Evolutionary conservation across 2,113 vertebrate species (phyloP), one percentile per base, ranked within the genome.

Genomic region (Anas platyrhynchos): DNA sequence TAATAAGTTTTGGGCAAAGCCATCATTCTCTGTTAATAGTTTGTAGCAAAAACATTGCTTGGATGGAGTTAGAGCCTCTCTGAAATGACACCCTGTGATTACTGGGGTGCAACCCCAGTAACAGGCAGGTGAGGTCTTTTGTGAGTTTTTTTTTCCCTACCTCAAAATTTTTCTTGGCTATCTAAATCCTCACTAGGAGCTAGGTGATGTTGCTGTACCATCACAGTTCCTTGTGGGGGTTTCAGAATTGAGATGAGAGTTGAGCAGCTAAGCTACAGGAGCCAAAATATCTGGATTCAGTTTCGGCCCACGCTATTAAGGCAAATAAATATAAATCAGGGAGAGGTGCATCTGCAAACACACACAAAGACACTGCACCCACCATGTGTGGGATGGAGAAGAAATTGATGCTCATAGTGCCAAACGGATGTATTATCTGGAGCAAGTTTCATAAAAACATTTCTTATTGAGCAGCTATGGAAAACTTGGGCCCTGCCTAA

Each of bases 1-100:
- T 97, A 95, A 87, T 97, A 97, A 93, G 86, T 91, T 96, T 95
- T 66, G 63, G 80, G 83, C 91, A 88, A 81, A 86, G 74, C 67
- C 77, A 75, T 87, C 84, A 86, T 91, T 95, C 36, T 27, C 66
- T 36, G 14, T 83, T 80, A 83, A 83, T 44, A 46, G 32, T 69
- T 89, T 84, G 44, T 76, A 79, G 44, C 86, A 94, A 96, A 71
- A 46, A 11, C 17, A 6, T 83, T 84, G 67, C 44, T 46, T n/a
- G 67, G 71, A 12, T 27, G n/a, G 56, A 9, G 71, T 5, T 16
- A 7, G 41, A 88, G 75, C 56, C 50, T 29, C 13, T 72, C 91
- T 71, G 58, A 81, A 88, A 65, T 1, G 2, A 17, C 34, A 74
- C 26, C 10, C 9, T 34, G 12, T 65, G 67, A 52, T 43, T 44